Base-by-base conservation (phyloP, 2,113 vertebrate genomes). In the Xenus cinereus region DNA sequence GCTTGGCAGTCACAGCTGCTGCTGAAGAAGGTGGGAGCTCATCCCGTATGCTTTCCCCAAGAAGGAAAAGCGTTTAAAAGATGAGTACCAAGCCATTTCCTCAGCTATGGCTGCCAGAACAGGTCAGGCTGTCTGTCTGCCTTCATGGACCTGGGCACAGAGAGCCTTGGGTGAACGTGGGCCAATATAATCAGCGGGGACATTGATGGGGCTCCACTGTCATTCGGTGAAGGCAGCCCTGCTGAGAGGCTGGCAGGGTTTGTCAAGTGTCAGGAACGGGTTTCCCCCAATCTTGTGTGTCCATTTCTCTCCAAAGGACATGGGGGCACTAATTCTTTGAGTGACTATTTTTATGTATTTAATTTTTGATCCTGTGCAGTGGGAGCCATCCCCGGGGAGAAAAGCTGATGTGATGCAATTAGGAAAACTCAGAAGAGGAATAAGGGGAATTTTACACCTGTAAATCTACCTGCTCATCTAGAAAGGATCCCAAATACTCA, bases 361-460 rank as follows among this genome's bases (percentile, higher is more conserved):
- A 18, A 12, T n/a, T 85, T 80, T 86, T 87, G 19, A 32, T 95
- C 30, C 27, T 13, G 41, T n/a, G 46, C 67, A 35, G 28, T 41
- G 68, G 67, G 63, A 94, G 57, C 3, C 4, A 30, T 75, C 76
- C 53, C 41, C 39, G 51, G 33, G 45, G 27, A 87, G 35, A 56
- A 87, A 84, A 56, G 51, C 39, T 72, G 83, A 50, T 87, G 16
- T 60, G 64, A 84, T 0, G 2, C 18, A 64, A 66, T 53, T 41
- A 75, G 72, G 46, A 66, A 93, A 82, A 91, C 78, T 67, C 80
- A 86, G 75, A 71, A 63, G 59, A 93, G 18, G 68, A 94, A 79
- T 73, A 90, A 66, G 59, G 66, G 83, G 82, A 90, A 69, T 92
- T 94, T 96, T 85, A 89, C 23, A 96, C 76, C 73, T 92, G 75